Conservation (phyloP, 2,797 vertebrate genomes). For the Sebastes taczanowskii region DNA sequence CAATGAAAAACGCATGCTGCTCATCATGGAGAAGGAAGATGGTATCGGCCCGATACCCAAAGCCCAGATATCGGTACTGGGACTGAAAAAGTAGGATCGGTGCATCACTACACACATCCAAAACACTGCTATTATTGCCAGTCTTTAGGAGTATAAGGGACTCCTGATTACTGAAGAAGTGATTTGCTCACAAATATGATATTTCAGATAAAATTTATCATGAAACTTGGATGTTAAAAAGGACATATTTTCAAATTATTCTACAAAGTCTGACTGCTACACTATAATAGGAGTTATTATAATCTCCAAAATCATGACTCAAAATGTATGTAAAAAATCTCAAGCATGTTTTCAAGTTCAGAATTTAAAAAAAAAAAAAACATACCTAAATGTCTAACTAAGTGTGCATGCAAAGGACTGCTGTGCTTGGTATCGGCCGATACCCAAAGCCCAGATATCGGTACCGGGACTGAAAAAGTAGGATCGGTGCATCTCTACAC, state of each 20-base stretch:
- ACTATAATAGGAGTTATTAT: not conserved
- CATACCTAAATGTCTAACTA: not conserved
- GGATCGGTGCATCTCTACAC: not conserved
- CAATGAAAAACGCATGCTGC: slow-evolving; percentile 76
- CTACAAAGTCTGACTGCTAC: not conserved
- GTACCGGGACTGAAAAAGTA: no score
- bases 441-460: no score
- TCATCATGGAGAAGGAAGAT: slow-evolving; percentile 83
- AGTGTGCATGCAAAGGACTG: not conserved
- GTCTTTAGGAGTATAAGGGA: no score
- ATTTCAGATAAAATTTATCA: not conserved
- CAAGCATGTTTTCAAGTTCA: not conserved
- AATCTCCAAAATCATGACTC: not conserved
- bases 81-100: no score
- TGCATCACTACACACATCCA: no score
- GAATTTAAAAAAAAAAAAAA: not conserved
- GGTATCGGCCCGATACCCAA: slow-evolving; percentile 53
- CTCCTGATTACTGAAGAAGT: no score
- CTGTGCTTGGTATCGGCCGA: slow-evolving; percentile 63
- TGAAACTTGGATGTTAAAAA: not conserved
- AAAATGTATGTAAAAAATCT: not conserved
- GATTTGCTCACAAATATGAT: not conserved
- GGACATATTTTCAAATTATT: not conserved
- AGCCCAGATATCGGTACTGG: no score
- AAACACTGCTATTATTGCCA: no score